Conservation (phyloP, 2,797 vertebrate genomes). For the Enteromius mattozi region DNA sequence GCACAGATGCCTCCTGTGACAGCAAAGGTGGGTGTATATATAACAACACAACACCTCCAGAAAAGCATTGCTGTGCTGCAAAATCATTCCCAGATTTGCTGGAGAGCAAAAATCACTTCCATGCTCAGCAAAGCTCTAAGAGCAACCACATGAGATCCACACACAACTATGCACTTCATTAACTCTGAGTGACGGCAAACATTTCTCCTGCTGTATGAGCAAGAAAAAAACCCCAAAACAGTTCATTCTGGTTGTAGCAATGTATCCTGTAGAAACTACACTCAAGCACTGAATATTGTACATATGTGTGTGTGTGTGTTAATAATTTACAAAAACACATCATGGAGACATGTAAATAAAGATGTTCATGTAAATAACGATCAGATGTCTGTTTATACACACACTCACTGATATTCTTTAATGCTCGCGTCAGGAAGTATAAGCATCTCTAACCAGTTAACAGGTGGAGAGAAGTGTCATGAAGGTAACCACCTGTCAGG, state of each 20-base stretch:
- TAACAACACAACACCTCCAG: conserved; percentile 7
- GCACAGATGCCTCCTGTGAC: background rate
- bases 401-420: conserved; percentile 74
- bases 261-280: background rate
- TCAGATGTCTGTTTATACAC: background rate
- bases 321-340: background rate
- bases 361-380: conserved; percentile 10
- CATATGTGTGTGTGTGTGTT: background rate
- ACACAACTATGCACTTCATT: conserved; percentile 65
- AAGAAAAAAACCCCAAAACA: background rate
- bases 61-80: conserved; percentile 52
- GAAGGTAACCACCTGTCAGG: conserved; percentile 83
- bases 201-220: conserved; percentile 42
- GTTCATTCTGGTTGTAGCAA: background rate
- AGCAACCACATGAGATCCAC: conserved; percentile 74
- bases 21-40: conserved; percentile 12
- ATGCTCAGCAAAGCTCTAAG: conserved; percentile 68
- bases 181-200: conserved; percentile 61
- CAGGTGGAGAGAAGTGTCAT: conserved; percentile 87
- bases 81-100: conserved; percentile 72
- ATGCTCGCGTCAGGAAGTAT: conserved; percentile 81
- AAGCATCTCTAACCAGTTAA: conserved; percentile 88
- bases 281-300: background rate
- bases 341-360: background rate
- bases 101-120: conserved; percentile 74